These are phyloP conservation scores for Catocala sponsa DNA, from an alignment of 2,888 invertebrate species.

Conservation along the genomic window DNA sequence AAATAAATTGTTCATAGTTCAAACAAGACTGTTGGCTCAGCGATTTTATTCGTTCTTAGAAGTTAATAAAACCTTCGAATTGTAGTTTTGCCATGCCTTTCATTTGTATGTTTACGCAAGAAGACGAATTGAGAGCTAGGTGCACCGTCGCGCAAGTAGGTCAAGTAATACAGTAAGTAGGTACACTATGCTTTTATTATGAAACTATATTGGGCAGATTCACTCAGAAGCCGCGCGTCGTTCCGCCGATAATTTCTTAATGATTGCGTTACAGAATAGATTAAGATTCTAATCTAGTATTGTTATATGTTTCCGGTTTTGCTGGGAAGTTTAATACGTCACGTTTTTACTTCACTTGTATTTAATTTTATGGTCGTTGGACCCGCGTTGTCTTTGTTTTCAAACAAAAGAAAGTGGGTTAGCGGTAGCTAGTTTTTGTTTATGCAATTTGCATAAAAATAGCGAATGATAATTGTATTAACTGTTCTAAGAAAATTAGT, in stretches of 20 bases:
- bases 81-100: slow-evolving; percentile 57
- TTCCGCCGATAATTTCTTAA: neutral
- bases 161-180: slow-evolving; percentile 52
- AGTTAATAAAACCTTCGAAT: slow-evolving; percentile 54
- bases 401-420: no score
- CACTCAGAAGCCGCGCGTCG: slow-evolving; percentile 4
- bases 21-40: slow-evolving; percentile 14
- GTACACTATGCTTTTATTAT: slow-evolving; percentile 30
- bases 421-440: no score
- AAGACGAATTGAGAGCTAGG: slow-evolving; percentile 30
- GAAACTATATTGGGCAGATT: slow-evolving; percentile 43
- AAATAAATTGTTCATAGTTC: slow-evolving; percentile 5
- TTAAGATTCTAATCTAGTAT: slow-evolving; percentile 7
- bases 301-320: neutral
- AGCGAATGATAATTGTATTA: no score
- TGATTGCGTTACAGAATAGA: slow-evolving; percentile 1
- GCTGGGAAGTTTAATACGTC: no score
- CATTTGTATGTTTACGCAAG: slow-evolving; percentile 67
- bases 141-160: slow-evolving; percentile 56
- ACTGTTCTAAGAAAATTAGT: no score
- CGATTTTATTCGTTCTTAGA: slow-evolving; percentile 19
- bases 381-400: no score
- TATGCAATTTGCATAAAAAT: no score
- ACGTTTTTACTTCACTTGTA: no score
- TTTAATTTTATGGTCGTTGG: no score